Base-by-base conservation (phyloP, 2,888 invertebrate genomes). In the Dusona sp. region DNA sequence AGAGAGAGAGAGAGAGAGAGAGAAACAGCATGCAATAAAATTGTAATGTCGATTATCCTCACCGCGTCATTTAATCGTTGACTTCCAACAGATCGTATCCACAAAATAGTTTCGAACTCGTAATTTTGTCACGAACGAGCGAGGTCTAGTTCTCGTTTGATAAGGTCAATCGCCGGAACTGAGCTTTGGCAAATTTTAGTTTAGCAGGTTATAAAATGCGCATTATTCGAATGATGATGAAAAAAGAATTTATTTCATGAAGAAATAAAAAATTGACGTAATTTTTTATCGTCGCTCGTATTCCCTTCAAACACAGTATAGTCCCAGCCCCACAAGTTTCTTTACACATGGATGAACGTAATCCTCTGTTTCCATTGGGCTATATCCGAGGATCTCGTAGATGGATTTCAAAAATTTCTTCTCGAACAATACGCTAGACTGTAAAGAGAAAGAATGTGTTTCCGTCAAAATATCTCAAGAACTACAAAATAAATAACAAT, bases 21-120 rank as follows among this genome's bases (percentile, higher is more conserved):
- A 73, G 77, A 42, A n/a, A 3, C 1, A 11, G 22, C 25, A 61
- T 70, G 45, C 65, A 64, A 83, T 89, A 89, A 83, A 83, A 86
- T 61, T 42, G 25, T 67, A 51, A 80, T 79, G 70, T 83, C 83
- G 79, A 67, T 79, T 86, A 86, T 86, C 72, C 64, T 38, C 68
- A 22, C 42, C 83, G 86, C 64, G 79, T 83, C 83, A 83, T 86
- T 79, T 83, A 86, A 80, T 86, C 86, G 73, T 72, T 75, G 13
- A 70, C 36, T 70, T 42, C 25, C n/a, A 54, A 65, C 38, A 61
- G 25, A 79, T 80, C 75, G 79, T 68, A 77, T 68, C 54, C 57
- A 74, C 25, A 61, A 51, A 38, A 61, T 25, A 42, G 38, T 74
- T 74, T 42, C 42, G 25, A 42, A 57, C 11, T 74, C 38, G 57